Conservation (phyloP, 1,140 invertebrate species). For the Anadara kagoshimensis region DNA sequence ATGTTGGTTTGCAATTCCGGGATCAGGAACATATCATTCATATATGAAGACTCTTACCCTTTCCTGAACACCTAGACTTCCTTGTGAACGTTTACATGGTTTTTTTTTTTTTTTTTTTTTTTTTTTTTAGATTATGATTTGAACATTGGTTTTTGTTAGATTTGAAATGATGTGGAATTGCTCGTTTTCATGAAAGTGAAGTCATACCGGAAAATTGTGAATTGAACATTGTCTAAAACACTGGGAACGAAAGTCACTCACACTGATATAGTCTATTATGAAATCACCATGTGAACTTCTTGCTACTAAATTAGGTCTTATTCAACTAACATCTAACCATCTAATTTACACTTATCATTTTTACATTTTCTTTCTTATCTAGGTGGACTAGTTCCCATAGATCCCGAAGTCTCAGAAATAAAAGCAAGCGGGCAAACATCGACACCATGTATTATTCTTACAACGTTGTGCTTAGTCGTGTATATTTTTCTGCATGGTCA, state of each 20-base stretch:
- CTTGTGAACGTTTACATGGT: background rate
- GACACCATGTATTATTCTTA: background rate
- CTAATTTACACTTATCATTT: too few species aligned
- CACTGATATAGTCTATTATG: background rate
- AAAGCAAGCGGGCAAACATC: slow-evolving; percentile 1
- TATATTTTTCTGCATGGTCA: too few species aligned
- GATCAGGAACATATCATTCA: background rate
- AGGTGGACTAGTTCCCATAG: slow-evolving; percentile 25
- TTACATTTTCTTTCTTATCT: slow-evolving; percentile 7
- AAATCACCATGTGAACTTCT: background rate
- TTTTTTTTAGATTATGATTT: background rate
- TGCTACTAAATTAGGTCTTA: background rate
- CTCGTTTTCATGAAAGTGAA: background rate
- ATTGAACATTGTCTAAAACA: background rate
- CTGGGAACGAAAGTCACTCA: background rate
- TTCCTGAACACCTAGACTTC: background rate
- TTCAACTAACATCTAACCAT: too few species aligned
- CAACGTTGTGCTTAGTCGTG: background rate
- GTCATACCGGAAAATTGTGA: background rate
- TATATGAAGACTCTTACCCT: background rate
- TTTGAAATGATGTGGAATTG: too few species aligned
- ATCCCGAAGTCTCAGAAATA: slow-evolving; percentile 30
- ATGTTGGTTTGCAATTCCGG: background rate
- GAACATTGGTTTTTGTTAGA: background rate
- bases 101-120: background rate